phyloP scores from a whole-genome alignment of 2,888 invertebrate species.

The Spicauda simplicius region DNA sequence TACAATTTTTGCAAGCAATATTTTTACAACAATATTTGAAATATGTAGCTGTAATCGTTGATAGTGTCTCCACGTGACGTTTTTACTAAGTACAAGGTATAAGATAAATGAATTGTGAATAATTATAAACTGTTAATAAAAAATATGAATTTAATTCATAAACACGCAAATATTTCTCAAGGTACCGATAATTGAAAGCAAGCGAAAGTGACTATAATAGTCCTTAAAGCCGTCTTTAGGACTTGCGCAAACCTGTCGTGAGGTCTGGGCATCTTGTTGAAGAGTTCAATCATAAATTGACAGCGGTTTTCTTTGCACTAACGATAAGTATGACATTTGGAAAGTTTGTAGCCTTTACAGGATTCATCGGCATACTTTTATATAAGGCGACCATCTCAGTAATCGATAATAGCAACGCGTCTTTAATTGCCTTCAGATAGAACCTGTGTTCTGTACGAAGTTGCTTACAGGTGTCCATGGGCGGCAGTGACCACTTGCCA shows the following conservation, averaged over 20 bases:
- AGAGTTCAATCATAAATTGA: conserved; percentile 32
- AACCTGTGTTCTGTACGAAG: too few species aligned
- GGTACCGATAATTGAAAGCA: conserved; percentile 42
- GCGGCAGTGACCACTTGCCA: too few species aligned
- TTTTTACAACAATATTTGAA: too few species aligned
- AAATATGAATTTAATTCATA: conserved; percentile 14
- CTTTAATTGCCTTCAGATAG: too few species aligned
- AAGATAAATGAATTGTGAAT: background rate
- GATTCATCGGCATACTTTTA: background rate
- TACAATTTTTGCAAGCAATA: too few species aligned
- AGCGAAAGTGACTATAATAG: conserved; percentile 44
- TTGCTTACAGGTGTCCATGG: too few species aligned
- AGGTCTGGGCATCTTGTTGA: conserved; percentile 55
- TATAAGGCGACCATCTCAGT: too few species aligned
- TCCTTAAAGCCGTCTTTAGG: conserved; percentile 45
- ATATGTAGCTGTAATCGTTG: too few species aligned
- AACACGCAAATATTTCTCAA: conserved; percentile 23
- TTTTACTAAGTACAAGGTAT: too few species aligned
- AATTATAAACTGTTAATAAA: background rate
- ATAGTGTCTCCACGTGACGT: too few species aligned
- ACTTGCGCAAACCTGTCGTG: conserved; percentile 52
- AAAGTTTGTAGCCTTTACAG: background rate
- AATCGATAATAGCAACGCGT: too few species aligned
- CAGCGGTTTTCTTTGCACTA: conserved; percentile 6
- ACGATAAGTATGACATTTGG: conserved; percentile 12